Conservation (phyloP, 2,888 invertebrate genomes). For the Cotesia congregata region DNA sequence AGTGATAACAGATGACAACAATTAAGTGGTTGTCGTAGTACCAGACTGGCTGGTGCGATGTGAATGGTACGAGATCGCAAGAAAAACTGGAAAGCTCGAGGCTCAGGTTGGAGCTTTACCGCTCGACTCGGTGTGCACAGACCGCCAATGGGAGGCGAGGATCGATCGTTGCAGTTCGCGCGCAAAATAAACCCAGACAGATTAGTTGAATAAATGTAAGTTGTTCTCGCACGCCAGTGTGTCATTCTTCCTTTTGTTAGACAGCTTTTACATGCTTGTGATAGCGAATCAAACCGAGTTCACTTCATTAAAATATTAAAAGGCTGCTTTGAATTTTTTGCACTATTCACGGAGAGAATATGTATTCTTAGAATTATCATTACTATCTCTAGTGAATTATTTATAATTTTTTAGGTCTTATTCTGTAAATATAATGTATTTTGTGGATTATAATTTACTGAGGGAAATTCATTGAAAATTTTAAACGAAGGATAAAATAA, state of each 20-base stretch:
- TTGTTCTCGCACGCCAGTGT: background rate
- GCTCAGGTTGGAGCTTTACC: background rate
- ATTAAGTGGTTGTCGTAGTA: background rate
- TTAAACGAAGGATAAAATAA: too few relatives aligned
- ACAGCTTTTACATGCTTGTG: too few relatives aligned
- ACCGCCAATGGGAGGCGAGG: background rate
- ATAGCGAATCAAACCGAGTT: background rate
- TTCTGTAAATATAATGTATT: too few relatives aligned
- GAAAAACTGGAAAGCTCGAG: background rate
- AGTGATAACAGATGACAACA: background rate
- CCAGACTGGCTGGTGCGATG: background rate
- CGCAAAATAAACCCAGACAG: background rate
- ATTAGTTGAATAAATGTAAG: background rate
- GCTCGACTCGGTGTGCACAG: background rate
- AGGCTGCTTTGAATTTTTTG: background rate
- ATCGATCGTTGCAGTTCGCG: background rate
- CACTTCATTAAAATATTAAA: background rate
- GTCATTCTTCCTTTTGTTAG: background rate
- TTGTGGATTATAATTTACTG: too few relatives aligned
- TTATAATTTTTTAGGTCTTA: too few relatives aligned
- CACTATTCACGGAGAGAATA: background rate
- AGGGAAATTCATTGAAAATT: too few relatives aligned
- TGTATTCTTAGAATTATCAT: background rate
- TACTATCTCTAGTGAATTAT: too few relatives aligned
- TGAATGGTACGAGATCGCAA: background rate